These are phyloP conservation scores for Ctenodactylus gundi DNA, from an alignment of 2,113 vertebrate genomes.

Conservation along the genomic window DNA sequence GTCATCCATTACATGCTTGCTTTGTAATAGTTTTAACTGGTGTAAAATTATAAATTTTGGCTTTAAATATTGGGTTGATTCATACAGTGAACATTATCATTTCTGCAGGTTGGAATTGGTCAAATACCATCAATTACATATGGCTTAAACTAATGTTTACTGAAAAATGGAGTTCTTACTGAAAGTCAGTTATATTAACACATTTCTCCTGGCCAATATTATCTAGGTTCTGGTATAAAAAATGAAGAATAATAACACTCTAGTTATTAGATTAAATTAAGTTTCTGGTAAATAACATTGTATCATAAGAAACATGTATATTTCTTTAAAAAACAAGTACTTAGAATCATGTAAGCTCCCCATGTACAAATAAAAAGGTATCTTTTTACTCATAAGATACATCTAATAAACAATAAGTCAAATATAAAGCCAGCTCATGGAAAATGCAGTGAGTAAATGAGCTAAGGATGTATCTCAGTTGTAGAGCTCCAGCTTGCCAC, in stretches of 20 bases:
- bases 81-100: neutral
- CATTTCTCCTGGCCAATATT: neutral
- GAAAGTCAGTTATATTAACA: neutral
- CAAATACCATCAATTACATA: neutral
- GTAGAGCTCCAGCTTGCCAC: neutral
- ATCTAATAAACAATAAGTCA: neutral
- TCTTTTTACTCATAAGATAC: neutral
- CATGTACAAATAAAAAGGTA: neutral
- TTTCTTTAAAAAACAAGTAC: slow-evolving; percentile 17
- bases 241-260: slow-evolving; percentile 3
- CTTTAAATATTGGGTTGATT: neutral
- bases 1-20: neutral
- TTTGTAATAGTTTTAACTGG: neutral
- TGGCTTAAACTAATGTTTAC: neutral
- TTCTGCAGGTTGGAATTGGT: neutral
- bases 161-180: neutral
- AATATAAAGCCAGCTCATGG: neutral
- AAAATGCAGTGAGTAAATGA: neutral
- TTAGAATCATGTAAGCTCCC: neutral
- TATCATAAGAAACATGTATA: neutral
- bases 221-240: neutral
- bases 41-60: neutral
- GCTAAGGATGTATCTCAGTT: neutral
- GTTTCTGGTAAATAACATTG: neutral
- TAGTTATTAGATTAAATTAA: neutral